Evolutionary conservation across 1,140 invertebrate genomes (phyloP).

Genomic region (Nymphalis io): DNA sequence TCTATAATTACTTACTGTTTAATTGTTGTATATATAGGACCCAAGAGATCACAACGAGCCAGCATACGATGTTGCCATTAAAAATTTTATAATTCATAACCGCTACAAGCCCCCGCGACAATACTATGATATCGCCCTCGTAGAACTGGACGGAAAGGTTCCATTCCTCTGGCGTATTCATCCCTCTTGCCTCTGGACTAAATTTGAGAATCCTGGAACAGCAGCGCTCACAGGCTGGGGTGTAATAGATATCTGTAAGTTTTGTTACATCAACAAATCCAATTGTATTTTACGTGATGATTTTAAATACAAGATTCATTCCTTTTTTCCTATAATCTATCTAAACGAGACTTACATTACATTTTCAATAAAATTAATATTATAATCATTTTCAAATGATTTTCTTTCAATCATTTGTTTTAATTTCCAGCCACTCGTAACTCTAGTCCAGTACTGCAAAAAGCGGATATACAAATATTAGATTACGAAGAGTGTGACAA

Average conservation of each 20-base stretch:
- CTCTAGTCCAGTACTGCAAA: constrained; percentile 28
- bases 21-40: neutral
- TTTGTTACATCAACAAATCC: neutral
- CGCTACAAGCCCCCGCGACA: constrained; percentile 27
- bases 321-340: too few species aligned
- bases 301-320: too few species aligned
- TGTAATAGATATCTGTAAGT: constrained; percentile 31
- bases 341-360: too few species aligned
- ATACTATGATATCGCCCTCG: constrained; percentile 35
- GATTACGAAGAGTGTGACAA: constrained; percentile 29
- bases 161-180: constrained; percentile 19
- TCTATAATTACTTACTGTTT: neutral
- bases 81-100: constrained; percentile 25
- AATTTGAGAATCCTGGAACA: constrained; percentile 21
- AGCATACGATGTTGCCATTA: constrained; percentile 28
- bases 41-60: neutral
- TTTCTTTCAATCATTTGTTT: too few species aligned
- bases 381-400: too few species aligned
- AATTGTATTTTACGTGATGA: neutral
- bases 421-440: constrained; percentile 4
- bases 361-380: too few species aligned
- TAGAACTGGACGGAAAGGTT: constrained; percentile 24
- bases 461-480: constrained; percentile 30
- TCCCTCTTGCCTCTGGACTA: constrained; percentile 36
- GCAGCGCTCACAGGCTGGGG: constrained; percentile 38